Evolutionary conservation across 2,888 invertebrate species (phyloP).

Genomic region (Andricus curvator): DNA sequence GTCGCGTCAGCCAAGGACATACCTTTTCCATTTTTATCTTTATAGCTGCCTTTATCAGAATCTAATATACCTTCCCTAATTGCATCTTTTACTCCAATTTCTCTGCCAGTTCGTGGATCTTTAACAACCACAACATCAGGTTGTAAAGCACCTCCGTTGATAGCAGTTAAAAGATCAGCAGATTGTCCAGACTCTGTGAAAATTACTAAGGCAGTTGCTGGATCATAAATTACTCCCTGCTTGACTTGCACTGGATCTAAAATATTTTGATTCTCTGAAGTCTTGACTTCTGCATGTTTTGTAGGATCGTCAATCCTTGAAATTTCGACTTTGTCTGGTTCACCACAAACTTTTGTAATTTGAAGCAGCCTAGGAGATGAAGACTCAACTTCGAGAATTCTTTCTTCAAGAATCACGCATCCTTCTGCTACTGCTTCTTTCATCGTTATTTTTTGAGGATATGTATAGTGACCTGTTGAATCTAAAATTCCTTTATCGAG

Average conservation of each 20-base stretch:
- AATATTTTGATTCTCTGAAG: constrained; percentile 76
- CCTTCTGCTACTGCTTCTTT: constrained; percentile 86
- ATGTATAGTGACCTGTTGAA: constrained; percentile 86
- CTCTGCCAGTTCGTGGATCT: constrained; percentile 85
- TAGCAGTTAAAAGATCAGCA: constrained; percentile 86
- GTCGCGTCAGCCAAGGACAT: constrained; percentile 87
- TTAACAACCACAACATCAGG: constrained; percentile 84
- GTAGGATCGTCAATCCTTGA: constrained; percentile 79
- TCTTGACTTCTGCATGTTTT: constrained; percentile 79
- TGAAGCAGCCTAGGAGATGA: constrained; percentile 84
- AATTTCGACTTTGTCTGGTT: constrained; percentile 87
- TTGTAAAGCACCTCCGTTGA: constrained; percentile 87
- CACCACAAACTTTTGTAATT: constrained; percentile 86
- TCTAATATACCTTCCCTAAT: constrained; percentile 88
- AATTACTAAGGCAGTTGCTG: constrained; percentile 86
- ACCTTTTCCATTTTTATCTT: constrained; percentile 83
- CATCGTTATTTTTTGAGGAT: constrained; percentile 83
- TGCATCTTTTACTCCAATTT: constrained; percentile 87
- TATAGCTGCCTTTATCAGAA: constrained; percentile 84
- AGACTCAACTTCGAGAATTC: constrained; percentile 78
- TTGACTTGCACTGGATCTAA: constrained; percentile 86
- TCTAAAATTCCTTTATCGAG: constrained; percentile 90
- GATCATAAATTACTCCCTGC: constrained; percentile 88
- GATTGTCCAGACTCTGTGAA: constrained; percentile 86
- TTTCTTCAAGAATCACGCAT: constrained; percentile 82